These are phyloP conservation scores for Pogonus chalceus DNA, from an alignment of 1,140 invertebrate species.

Conservation along the genomic window DNA sequence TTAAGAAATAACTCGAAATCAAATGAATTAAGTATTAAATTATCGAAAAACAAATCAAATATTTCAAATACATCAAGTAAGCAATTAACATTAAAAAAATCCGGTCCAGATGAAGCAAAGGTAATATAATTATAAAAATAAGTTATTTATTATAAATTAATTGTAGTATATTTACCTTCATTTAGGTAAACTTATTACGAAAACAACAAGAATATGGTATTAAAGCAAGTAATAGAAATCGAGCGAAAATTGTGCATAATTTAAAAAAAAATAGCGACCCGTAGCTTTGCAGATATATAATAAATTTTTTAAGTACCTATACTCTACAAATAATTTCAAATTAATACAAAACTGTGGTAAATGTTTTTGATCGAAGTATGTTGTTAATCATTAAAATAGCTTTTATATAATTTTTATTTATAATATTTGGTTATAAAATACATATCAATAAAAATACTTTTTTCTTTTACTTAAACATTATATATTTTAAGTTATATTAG, in stretches of 20 bases:
- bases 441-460: too few species aligned
- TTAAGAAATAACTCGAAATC: neutral
- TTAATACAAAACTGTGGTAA: too few species aligned
- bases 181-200: neutral
- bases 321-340: too few species aligned
- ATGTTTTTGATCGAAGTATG: too few species aligned
- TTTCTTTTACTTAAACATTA: too few species aligned
- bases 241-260: neutral
- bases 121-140: neutral
- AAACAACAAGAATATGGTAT: constrained; percentile 1
- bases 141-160: neutral
- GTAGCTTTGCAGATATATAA: too few species aligned
- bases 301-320: too few species aligned
- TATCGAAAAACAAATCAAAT: neutral
- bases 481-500: too few species aligned
- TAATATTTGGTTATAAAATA: neutral
- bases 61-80: neutral
- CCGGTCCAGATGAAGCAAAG: neutral
- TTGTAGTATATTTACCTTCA: neutral
- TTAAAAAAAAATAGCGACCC: neutral
- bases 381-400: neutral
- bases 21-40: neutral
- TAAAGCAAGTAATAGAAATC: neutral
- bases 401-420: neutral
- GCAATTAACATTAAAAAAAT: neutral